A percentile compares a stretch with the other conserved stretches of the same genome.
Conservation (phyloP, 2,888 invertebrate species). For the Melikaiella ostensackeni region DNA sequence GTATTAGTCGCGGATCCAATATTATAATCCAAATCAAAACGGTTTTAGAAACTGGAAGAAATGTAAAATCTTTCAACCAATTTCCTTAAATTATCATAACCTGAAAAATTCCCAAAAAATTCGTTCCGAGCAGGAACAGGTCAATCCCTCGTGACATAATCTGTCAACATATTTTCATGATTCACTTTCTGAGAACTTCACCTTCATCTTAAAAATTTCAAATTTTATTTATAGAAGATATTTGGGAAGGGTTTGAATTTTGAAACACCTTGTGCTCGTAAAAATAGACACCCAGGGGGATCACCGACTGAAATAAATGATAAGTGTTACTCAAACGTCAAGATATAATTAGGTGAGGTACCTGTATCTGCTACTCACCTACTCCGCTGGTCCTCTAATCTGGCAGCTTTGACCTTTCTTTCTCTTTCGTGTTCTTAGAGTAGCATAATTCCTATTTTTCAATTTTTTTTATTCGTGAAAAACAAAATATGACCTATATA, state of each 20-base stretch:
- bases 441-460: conserved; percentile 34
- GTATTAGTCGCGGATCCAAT: too few relatives aligned
- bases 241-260: conserved; percentile 31
- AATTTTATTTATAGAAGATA: conserved; percentile 2
- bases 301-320: conserved; percentile 65
- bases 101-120: background rate
- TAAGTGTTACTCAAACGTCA: conserved; percentile 72
- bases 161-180: conserved; percentile 34
- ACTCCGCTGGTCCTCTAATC: conserved; percentile 65
- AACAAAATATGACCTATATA: too few relatives aligned
- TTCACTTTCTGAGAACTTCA: conserved; percentile 37
- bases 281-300: conserved; percentile 38
- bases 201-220: background rate
- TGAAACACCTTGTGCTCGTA: conserved; percentile 2
- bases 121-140: conserved; percentile 1
- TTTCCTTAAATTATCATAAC: conserved; percentile 17
- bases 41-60: background rate
- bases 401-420: conserved; percentile 64
- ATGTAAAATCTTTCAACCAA: background rate
- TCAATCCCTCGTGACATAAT: conserved; percentile 30
- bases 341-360: conserved; percentile 66
- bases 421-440: conserved; percentile 42
- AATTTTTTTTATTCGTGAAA: conserved; percentile 31
- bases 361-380: conserved; percentile 56
- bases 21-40: background rate